Base-by-base conservation (phyloP, 2,113 vertebrate genomes). In the Hippoglossus stenolepis region DNA sequence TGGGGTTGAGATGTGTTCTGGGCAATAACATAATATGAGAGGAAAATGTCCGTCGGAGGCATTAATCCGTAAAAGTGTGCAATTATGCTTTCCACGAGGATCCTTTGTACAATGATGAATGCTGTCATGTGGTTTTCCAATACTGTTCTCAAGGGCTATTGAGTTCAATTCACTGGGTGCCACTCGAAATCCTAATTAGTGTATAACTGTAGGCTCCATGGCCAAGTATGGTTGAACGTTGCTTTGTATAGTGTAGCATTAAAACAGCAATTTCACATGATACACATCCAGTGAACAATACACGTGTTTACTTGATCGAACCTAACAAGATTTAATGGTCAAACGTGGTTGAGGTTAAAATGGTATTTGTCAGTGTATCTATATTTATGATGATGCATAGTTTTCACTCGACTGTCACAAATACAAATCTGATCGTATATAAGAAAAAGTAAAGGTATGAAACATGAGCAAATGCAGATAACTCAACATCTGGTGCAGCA, bases 71-170 rank as follows among this genome's bases (percentile, higher is more conserved):
- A 35, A 51, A 47, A 76, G 1, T 1, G 13, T 31, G 12, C 38
- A 5, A 66, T 83, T 80, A 79, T 63, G 20, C 57, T 31, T 71
- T 76, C 38, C 28, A 11, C 75, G n/a, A 21, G 57, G 71, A 8
- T 28, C 47, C 4, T 80, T 73, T 75, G 58, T 79, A 13, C 38
- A 47, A 17, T 61, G 73, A 80, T 65, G 65, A 74, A 65, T 68
- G 66, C 63, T 53, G 35, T 74, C 64, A n/a, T 60, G 51, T 53
- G 68, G 47, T 51, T 75, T 82, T 72, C 65, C 65, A 61, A 66
- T 71, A 76, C 45, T 57, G n/a, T 73, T 45, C 70, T 82, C 61
- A 75, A 84, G 80, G 70, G 78, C 79, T 77, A 53, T 70, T 76
- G 73, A 77, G 77, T 66, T 70, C 70, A 75, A 70, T 80, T 71